Conservation (phyloP, 2,113 vertebrate species). For the Alethe castanea region DNA sequence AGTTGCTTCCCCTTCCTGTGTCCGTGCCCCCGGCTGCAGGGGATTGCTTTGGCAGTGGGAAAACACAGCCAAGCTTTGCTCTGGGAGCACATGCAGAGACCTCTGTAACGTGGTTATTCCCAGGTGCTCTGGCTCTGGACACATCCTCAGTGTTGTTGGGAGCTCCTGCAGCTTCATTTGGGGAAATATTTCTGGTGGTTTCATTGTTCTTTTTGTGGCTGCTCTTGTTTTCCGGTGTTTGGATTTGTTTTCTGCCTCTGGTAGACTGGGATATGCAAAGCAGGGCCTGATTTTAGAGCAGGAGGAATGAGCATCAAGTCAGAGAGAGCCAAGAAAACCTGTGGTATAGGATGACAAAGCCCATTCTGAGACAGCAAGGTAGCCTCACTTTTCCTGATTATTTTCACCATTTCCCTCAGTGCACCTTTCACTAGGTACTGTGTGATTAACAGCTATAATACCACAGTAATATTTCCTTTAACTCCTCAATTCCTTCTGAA, state of each 20-base stretch:
- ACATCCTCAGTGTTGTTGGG: background rate
- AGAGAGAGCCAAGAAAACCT: background rate
- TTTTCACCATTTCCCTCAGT: background rate
- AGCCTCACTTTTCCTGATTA: background rate
- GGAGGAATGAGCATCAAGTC: background rate
- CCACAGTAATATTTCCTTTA: background rate
- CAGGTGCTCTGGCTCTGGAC: background rate
- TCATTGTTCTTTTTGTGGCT: fast-evolving
- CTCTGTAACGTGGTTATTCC: background rate
- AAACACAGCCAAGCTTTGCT: background rate
- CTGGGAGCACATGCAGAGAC: fast-evolving
- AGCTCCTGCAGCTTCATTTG: fast-evolving
- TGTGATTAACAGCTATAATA: background rate
- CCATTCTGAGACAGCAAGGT: background rate
- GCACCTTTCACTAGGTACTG: background rate
- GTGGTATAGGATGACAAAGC: background rate
- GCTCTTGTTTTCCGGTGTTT: background rate
- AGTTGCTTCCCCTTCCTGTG: background rate
- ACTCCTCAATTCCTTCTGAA: background rate
- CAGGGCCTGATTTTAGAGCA: fast-evolving
- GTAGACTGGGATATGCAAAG: background rate
- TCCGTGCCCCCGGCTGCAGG: fast-evolving
- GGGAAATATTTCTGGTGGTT: background rate
- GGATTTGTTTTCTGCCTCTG: background rate
- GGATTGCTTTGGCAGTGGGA: background rate